Conservation (phyloP, 1,140 invertebrate genomes). For the Drosophila orosa region DNA sequence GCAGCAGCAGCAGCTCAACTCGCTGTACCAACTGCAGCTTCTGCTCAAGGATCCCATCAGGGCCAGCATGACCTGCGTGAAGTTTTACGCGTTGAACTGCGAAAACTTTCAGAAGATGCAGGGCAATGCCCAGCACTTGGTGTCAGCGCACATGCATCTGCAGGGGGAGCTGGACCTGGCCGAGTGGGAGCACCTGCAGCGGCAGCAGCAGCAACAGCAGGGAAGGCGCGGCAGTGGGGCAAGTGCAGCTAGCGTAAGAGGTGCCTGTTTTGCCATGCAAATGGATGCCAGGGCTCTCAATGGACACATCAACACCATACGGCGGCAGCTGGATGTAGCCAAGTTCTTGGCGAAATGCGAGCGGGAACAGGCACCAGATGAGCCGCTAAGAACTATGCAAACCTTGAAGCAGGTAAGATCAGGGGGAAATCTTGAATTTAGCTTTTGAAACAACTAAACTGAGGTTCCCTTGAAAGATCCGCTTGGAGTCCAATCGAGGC, state of each 20-base stretch:
- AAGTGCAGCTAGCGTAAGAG: conserved; percentile 19
- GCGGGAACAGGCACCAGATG: conserved; percentile 83
- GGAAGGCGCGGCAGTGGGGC: conserved; percentile 53
- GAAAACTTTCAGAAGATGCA: conserved; percentile 86
- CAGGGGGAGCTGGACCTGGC: conserved; percentile 81
- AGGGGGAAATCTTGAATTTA: rapidly evolving
- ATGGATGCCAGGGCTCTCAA: conserved; percentile 88
- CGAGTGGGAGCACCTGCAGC: conserved; percentile 79
- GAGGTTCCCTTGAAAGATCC: conserved; percentile 37
- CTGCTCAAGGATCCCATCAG: conserved; percentile 89
- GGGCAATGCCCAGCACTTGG: conserved; percentile 85
- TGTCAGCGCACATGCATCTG: conserved; percentile 87
- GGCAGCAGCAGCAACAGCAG: conserved; percentile 30
- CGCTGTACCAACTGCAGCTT: conserved; percentile 89
- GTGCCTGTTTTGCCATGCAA: conserved; percentile 86
- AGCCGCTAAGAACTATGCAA: conserved; percentile 79
- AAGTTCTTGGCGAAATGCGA: conserved; percentile 88
- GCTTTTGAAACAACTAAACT: background rate
- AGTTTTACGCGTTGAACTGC: conserved; percentile 87
- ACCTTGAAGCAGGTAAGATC: conserved; percentile 71
- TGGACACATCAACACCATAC: conserved; percentile 89
- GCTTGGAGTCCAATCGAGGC: conserved; percentile 49
- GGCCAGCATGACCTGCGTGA: conserved; percentile 90
- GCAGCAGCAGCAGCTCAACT: conserved; percentile 87
- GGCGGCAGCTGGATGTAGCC: conserved; percentile 88